A percentile compares a stretch with the other conserved stretches of the same genome.
phyloP scores from a whole-genome alignment of 1,140 invertebrate species.

The Hyles euphorbiae region DNA sequence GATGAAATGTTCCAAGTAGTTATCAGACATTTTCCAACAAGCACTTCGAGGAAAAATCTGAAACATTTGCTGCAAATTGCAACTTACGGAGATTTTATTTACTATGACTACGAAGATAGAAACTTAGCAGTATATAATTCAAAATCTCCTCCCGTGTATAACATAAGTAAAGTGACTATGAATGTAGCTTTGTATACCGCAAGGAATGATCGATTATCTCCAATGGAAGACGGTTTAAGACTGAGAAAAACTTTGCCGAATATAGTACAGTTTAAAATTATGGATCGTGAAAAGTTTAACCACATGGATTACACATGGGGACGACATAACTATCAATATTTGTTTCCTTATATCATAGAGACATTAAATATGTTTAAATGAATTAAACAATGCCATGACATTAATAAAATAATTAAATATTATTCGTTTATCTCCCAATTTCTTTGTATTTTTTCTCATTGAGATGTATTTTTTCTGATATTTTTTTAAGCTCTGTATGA shows the following conservation, averaged over 20 bases:
- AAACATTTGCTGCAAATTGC: slow-evolving; percentile 79
- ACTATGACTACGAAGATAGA: slow-evolving; percentile 67
- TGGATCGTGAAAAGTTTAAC: slow-evolving; percentile 35
- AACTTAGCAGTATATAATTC: slow-evolving; percentile 74
- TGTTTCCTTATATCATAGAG: slow-evolving; percentile 43
- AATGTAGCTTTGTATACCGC: slow-evolving; percentile 73
- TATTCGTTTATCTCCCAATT: no score
- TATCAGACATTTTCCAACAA: slow-evolving; percentile 29
- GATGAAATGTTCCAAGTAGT: slow-evolving; percentile 27
- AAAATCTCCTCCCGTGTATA: slow-evolving; percentile 73
- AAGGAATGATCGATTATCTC: slow-evolving; percentile 47
- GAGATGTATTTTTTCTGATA: no score
- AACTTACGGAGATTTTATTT: slow-evolving; percentile 55
- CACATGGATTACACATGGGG: slow-evolving; percentile 76
- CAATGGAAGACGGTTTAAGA: slow-evolving; percentile 73
- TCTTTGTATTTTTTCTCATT: no score
- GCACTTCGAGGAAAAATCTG: slow-evolving; percentile 80
- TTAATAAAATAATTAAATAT: no score
- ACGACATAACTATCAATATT: slow-evolving; percentile 57
- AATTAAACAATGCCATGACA: no score
- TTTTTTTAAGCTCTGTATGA: no score
- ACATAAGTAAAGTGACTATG: slow-evolving; percentile 73
- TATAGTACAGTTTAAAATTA: slow-evolving; percentile 32
- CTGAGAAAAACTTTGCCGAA: slow-evolving; percentile 68
- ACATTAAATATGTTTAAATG: slow-evolving; percentile 20